These are phyloP conservation scores for Pachyramphus minor DNA, from an alignment of 2,113 vertebrate genomes.

Conservation along the genomic window DNA sequence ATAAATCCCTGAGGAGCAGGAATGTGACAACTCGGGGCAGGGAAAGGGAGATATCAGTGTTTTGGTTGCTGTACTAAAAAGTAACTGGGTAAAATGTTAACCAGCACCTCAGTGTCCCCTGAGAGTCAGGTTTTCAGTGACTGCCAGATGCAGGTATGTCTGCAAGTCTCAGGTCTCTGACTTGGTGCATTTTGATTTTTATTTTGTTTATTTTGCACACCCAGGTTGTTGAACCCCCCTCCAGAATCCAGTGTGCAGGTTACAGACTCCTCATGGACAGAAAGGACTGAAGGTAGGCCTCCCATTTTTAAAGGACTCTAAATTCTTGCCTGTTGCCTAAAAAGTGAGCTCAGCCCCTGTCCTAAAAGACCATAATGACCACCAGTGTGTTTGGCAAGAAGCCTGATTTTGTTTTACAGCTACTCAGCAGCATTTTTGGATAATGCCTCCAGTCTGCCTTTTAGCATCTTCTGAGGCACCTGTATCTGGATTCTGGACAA, in stretches of 20 bases:
- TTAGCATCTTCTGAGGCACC: background rate
- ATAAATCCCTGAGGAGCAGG: background rate
- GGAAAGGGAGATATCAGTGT: background rate
- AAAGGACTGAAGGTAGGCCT: background rate
- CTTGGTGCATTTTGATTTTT: background rate
- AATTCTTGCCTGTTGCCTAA: background rate
- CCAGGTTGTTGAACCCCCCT: background rate
- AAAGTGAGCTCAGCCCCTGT: background rate
- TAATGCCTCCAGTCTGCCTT: background rate
- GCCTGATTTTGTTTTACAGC: background rate
- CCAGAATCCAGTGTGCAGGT: background rate
- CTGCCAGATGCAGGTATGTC: background rate
- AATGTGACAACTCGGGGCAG: background rate
- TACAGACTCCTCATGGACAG: background rate
- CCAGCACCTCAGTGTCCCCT: background rate
- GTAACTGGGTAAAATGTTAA: background rate
- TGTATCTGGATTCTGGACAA: background rate
- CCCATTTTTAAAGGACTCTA: background rate
- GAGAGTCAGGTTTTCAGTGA: fast-evolving
- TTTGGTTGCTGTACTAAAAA: background rate
- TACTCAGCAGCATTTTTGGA: background rate
- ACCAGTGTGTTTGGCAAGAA: background rate
- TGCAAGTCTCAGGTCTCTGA: background rate
- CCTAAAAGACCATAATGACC: background rate
- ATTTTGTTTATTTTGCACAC: background rate